Evolutionary conservation across 2,113 vertebrate species (phyloP).

Genomic region (Dunckerocampus dactyliophorus): DNA sequence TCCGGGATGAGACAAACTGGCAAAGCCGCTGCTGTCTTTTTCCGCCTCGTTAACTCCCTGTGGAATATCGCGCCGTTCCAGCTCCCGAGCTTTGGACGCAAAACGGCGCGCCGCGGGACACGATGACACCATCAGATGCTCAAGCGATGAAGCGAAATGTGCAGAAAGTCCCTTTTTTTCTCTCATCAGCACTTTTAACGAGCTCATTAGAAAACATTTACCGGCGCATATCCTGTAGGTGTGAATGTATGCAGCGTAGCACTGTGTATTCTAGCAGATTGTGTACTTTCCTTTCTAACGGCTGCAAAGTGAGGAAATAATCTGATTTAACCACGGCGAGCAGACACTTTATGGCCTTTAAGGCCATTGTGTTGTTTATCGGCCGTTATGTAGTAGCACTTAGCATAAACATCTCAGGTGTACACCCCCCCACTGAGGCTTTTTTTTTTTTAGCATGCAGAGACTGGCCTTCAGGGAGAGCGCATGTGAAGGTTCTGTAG

Average conservation of each 20-base stretch:
- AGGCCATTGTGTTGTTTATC: neutral
- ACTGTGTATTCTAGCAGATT: neutral
- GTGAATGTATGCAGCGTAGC: neutral
- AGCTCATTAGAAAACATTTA: neutral
- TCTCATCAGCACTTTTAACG: neutral
- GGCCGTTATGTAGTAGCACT: neutral
- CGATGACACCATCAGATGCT: constrained; percentile 7
- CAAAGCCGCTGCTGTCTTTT: constrained; percentile 19
- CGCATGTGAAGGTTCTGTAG: neutral
- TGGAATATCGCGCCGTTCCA: constrained; percentile 22
- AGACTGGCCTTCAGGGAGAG: neutral
- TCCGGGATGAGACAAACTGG: constrained; percentile 25
- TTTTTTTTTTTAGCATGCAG: neutral
- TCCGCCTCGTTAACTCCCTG: constrained; percentile 17
- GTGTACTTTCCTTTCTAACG: neutral
- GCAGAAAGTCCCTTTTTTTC: neutral
- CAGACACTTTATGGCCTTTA: neutral
- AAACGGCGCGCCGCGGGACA: neutral
- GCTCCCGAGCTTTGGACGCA: constrained; percentile 13
- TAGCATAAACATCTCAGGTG: neutral
- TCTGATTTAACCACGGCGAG: neutral
- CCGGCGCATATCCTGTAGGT: neutral
- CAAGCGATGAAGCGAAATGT: neutral
- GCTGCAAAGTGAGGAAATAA: neutral
- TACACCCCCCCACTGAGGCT: neutral